Percentiles rank a stretch among this genome's conserved stretches.
Conservation (phyloP, 2,113 vertebrate genomes). For the Corydoras sp. region DNA sequence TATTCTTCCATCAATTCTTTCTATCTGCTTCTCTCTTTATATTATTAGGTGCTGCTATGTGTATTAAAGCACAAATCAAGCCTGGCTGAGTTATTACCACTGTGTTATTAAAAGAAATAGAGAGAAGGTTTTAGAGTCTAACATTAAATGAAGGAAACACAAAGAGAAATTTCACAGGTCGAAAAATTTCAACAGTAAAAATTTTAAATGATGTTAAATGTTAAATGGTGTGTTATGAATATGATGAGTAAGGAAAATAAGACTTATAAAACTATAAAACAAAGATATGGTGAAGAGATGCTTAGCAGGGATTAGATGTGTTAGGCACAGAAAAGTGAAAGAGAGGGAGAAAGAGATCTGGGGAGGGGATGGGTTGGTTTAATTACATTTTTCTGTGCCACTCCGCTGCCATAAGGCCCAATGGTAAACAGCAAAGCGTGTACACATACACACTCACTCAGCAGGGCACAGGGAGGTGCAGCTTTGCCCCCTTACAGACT, state of each 20-base stretch:
- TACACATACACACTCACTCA: slow-evolving; percentile 33
- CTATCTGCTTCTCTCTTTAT: slow-evolving; percentile 24
- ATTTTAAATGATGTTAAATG: no score
- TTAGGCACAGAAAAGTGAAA: slow-evolving; percentile 17
- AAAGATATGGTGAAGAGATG: slow-evolving; percentile 2
- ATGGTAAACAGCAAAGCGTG: slow-evolving; percentile 42
- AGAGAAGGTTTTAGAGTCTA: no score
- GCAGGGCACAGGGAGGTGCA: slow-evolving; percentile 37
- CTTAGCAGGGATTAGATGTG: slow-evolving; percentile 16
- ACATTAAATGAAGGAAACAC: no score
- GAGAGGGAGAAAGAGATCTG: slow-evolving; percentile 23
- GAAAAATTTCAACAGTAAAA: no score
- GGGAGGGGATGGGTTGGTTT: slow-evolving; percentile 38
- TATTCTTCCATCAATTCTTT: slow-evolving; percentile 21
- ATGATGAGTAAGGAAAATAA: no score
- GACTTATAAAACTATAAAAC: background rate
- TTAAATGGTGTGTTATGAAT: no score
- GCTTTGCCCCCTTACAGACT: slow-evolving; percentile 30
- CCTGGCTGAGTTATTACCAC: no score
- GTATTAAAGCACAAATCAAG: no score
- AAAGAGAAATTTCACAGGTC: no score
- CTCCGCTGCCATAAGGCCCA: slow-evolving; percentile 45
- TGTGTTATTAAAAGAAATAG: no score
- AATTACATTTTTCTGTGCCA: slow-evolving; percentile 51
- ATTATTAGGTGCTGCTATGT: no score